phyloP scores from a whole-genome alignment of 1,140 invertebrate genomes.

The Gonatopus flavifemur region DNA sequence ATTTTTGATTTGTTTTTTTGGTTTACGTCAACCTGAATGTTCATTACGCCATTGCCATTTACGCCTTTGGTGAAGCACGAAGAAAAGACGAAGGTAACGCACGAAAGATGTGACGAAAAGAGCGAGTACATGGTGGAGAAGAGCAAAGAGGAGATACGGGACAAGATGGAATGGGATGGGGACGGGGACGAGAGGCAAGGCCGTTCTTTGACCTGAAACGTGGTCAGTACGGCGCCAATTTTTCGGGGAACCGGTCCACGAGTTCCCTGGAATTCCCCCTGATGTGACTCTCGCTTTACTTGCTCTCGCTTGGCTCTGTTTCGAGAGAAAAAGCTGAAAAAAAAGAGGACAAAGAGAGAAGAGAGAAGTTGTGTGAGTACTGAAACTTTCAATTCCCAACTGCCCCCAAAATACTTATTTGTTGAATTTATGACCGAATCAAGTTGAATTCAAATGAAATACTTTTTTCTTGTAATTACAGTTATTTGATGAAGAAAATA shows the following conservation, averaged over 20 bases:
- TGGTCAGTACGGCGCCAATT: conserved; percentile 49
- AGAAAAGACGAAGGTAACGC: conserved; percentile 4
- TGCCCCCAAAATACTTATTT: no score
- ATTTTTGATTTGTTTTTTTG: not conserved
- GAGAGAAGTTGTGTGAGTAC: no score
- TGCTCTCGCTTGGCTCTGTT: no score
- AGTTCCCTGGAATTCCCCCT: conserved; percentile 35
- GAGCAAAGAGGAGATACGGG: conserved; percentile 2
- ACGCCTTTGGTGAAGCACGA: conserved; percentile 15
- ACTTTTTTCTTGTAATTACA: no score
- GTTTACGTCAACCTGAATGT: not conserved
- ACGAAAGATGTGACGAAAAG: conserved; percentile 14
- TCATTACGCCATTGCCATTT: conserved; percentile 26
- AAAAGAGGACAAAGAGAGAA: no score
- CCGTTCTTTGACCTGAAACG: conserved; percentile 54
- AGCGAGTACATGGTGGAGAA: conserved; percentile 35
- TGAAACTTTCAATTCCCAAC: no score
- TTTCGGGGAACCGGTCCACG: conserved; percentile 48
- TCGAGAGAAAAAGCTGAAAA: no score
- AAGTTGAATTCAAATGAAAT: no score
- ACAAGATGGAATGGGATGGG: conserved; percentile 22
- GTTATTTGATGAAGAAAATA: no score
- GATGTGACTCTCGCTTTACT: no score
- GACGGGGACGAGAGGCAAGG: conserved; percentile 49
- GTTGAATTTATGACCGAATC: no score